Evolutionary conservation across 2,797 vertebrate species (phyloP).

Genomic region (Coracias cyanogaster): DNA sequence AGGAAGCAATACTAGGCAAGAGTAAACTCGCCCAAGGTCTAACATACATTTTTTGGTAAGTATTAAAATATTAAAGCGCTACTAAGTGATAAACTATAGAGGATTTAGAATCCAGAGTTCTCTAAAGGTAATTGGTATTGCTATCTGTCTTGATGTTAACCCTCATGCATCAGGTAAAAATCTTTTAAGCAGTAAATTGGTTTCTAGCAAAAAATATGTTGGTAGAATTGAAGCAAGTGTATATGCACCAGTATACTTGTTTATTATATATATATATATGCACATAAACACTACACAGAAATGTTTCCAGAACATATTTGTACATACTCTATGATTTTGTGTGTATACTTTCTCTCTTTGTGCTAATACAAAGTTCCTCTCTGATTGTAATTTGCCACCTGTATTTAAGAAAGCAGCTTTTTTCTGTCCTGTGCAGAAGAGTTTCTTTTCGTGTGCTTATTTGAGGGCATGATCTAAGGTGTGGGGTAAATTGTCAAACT

Average conservation of each 20-base stretch:
- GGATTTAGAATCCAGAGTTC: background rate
- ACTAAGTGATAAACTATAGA: background rate
- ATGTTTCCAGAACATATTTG: background rate
- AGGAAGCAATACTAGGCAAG: background rate
- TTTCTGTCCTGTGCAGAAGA: background rate
- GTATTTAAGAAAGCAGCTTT: background rate
- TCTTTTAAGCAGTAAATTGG: background rate
- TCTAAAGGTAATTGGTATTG: background rate
- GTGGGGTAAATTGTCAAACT: background rate
- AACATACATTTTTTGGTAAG: background rate
- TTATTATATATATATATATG: background rate
- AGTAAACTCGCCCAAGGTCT: background rate
- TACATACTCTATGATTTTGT: rapidly evolving
- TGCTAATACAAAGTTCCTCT: background rate
- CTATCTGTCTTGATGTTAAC: background rate
- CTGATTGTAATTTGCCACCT: background rate
- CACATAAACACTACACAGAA: rapidly evolving
- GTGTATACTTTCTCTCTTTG: background rate
- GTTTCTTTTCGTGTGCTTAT: background rate
- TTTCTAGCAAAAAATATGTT: background rate
- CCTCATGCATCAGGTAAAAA: background rate
- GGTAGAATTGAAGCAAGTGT: background rate
- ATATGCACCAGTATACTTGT: background rate
- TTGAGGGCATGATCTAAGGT: background rate
- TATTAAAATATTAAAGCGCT: background rate